These are phyloP conservation scores for Antennarius striatus DNA, from an alignment of 2,113 vertebrate species.

Conservation along the genomic window DNA sequence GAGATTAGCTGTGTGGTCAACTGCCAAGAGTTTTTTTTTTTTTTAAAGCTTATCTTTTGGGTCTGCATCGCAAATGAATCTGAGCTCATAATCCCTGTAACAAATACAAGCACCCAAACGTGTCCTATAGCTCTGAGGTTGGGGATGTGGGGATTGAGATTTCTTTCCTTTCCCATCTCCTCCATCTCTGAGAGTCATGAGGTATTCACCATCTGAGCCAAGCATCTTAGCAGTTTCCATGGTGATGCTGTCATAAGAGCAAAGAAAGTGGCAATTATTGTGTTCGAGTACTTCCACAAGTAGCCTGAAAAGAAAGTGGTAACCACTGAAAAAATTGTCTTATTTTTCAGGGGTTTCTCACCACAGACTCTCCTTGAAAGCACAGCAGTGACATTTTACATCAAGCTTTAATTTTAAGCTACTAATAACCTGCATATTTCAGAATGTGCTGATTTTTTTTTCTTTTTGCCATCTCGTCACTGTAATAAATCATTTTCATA, in stretches of 20 bases:
- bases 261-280: conserved; percentile 61
- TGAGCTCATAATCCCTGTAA: conserved; percentile 38
- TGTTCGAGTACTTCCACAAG: conserved; percentile 65
- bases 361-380: conserved; percentile 13
- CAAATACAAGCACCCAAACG: conserved; percentile 43
- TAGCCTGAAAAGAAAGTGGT: conserved; percentile 41
- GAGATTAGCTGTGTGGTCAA: conserved; percentile 44
- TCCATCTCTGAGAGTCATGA: conserved; percentile 34
- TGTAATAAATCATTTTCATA: conserved; percentile 13
- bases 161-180: conserved; percentile 31
- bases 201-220: conserved; percentile 56
- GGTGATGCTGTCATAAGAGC: conserved; percentile 49
- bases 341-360: conserved; percentile 33
- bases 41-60: conserved; percentile 45
- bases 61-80: conserved; percentile 56
- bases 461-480: conserved; percentile 8
- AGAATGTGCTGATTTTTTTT: conserved; percentile 21
- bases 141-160: conserved; percentile 1
- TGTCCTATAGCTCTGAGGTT: conserved; percentile 36
- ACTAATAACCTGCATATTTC: background rate
- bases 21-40: conserved; percentile 26
- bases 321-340: conserved; percentile 40
- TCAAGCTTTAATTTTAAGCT: conserved; percentile 19
- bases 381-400: conserved; percentile 16
- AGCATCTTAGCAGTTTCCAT: conserved; percentile 65